Evolutionary conservation across 2,113 vertebrate genomes (phyloP), one percentile per base, ranked within the genome.

Genomic region (Archocentrus centrarchus): DNA sequence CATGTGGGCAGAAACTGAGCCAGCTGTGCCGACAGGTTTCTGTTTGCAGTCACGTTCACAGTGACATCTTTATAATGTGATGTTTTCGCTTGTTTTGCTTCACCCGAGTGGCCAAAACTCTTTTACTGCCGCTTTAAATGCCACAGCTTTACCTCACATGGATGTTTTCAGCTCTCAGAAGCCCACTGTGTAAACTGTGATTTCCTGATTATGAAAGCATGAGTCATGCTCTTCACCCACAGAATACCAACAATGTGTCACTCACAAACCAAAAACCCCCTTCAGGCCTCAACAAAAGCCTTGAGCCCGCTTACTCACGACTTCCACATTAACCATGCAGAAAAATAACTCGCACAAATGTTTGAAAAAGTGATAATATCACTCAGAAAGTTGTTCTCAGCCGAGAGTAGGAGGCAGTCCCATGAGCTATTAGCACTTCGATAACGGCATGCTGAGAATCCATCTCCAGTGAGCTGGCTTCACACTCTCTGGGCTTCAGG

Each of bases 361-460:
- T 75, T 84, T 35, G 18, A 58, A 75, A 70, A 37, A 59, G 55
- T 61, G 37, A 64, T 57, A 55, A 35, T 41, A 37, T 75, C n/a
- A 41, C 13, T 82, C 13, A 68, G 41, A 77, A 66, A 77, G n/a
- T n/a, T 78, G 77, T 57, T 11, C 79, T 78, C 55, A 75, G 27
- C 9, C 17, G 53, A 32, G 76, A 79, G 76, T 39, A 35, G 76
- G 79, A 75, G 82, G 58, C 24, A 32, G 79, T 81, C 64, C 61
- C 70, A 20, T 57, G 80, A 85, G 86, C 53, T 64, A 60, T 75
- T 22, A 39, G 76, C 53, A 47, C 57, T 85, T 85, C 75, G 50
- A 91, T 78, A 84, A 84, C 32, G 30, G 80, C 18, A 84, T 59
- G 81, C 78, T 82, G 64, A 59, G 44, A 47, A 77, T 84, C 62